Percentiles rank a stretch among this genome's conserved stretches.
These are phyloP conservation scores for Aphelocoma californica DNA, from an alignment of 2,797 vertebrate genomes.

Conservation along the genomic window DNA sequence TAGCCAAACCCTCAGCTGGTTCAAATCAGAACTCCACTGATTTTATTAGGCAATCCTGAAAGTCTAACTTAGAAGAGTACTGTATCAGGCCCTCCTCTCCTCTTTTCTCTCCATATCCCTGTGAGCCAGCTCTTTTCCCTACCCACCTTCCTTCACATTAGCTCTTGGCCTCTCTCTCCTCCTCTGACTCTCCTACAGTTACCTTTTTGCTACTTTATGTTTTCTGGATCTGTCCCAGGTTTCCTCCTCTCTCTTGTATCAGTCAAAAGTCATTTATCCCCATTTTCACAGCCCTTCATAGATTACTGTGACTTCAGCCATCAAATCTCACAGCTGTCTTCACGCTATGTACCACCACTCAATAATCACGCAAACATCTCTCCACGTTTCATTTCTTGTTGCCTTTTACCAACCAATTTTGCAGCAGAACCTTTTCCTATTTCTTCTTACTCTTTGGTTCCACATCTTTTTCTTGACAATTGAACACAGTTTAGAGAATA, in stretches of 20 bases:
- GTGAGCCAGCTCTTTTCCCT: background rate
- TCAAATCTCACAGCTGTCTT: background rate
- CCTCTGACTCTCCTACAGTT: background rate
- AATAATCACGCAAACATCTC: rapidly evolving
- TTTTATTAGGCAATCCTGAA: background rate
- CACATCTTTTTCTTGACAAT: background rate
- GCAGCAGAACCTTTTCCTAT: background rate
- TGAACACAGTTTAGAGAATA: background rate
- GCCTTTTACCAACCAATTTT: background rate
- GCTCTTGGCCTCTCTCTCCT: background rate
- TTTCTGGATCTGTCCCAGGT: background rate
- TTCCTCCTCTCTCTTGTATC: background rate
- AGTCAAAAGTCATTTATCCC: background rate
- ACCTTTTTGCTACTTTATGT: background rate
- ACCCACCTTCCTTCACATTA: background rate
- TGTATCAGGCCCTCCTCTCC: background rate
- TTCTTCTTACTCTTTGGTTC: background rate
- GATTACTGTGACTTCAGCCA: background rate
- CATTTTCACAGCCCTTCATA: background rate
- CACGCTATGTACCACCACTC: background rate
- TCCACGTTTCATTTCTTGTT: background rate
- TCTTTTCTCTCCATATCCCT: background rate
- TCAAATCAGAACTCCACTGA: background rate
- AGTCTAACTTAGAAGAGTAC: background rate
- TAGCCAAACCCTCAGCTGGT: background rate